Evolutionary conservation across 2,888 invertebrate species (phyloP).

Genomic region (Drosophila niveifrons): DNA sequence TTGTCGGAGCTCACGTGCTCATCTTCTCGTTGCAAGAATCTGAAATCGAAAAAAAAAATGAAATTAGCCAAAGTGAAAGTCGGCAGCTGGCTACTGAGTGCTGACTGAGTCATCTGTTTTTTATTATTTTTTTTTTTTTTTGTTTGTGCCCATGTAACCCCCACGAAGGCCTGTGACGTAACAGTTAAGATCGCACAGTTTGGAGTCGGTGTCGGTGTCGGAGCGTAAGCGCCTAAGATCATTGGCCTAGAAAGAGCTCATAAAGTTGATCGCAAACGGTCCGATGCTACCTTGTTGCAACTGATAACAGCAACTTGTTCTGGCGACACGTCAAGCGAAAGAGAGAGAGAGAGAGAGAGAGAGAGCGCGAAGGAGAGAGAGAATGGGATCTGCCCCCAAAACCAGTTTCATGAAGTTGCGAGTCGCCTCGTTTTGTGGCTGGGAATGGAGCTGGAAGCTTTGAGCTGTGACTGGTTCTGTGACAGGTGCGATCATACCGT

Average conservation of each 20-base stretch:
- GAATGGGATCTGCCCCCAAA: constrained; percentile 28
- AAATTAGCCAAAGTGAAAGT: constrained; percentile 58
- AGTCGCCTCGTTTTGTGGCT: constrained; percentile 10
- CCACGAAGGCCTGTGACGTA: constrained; percentile 63
- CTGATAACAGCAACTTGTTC: constrained; percentile 54
- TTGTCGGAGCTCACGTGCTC: constrained; percentile 50
- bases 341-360: not conserved
- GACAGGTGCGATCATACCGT: constrained; percentile 53
- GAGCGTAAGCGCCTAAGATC: constrained; percentile 51
- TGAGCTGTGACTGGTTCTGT: constrained; percentile 34
- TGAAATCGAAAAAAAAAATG: constrained; percentile 8
- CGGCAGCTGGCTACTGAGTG: constrained; percentile 3
- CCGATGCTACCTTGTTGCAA: constrained; percentile 36
- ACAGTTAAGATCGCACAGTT: constrained; percentile 18
- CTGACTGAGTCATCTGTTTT: constrained; percentile 47
- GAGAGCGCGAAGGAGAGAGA: not conserved
- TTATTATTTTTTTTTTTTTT: too few species aligned
- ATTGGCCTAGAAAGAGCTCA: constrained; percentile 73
- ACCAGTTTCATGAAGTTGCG: constrained; percentile 54
- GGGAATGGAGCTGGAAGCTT: constrained; percentile 22
- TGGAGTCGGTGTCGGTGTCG: not conserved
- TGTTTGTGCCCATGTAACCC: constrained; percentile 50
- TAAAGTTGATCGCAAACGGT: constrained; percentile 20
- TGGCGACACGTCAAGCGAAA: not conserved
- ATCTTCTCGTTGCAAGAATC: constrained; percentile 43